Conservation (phyloP, 2,888 invertebrate genomes). For the Eilema griseolum region DNA sequence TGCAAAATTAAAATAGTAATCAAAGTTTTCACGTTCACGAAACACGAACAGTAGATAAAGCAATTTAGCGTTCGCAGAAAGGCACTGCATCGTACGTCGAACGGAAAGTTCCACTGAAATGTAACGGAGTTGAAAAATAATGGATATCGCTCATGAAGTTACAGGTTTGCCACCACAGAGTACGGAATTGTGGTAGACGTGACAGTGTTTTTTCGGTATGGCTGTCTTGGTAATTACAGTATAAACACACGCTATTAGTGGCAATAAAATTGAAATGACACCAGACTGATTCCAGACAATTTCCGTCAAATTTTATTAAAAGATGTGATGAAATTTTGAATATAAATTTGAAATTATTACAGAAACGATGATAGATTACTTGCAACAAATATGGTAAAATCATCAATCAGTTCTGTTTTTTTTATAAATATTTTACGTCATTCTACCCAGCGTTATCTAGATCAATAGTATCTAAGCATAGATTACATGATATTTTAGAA, state of each 20-base stretch:
- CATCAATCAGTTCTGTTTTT: too few relatives aligned
- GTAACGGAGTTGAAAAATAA: conserved; percentile 59
- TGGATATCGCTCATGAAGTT: conserved; percentile 54
- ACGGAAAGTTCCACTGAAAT: conserved; percentile 46
- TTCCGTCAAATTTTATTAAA: too few relatives aligned
- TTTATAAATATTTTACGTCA: too few relatives aligned
- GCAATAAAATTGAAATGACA: not conserved
- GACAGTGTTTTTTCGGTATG: conserved; percentile 12
- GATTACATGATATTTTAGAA: too few relatives aligned
- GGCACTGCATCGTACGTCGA: conserved; percentile 49
- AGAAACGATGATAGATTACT: too few relatives aligned
- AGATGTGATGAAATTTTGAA: too few relatives aligned
- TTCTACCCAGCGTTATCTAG: too few relatives aligned
- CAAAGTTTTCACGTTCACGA: conserved; percentile 50
- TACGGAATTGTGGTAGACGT: conserved; percentile 36
- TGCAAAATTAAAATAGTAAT: conserved; percentile 54
- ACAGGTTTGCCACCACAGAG: conserved; percentile 37
- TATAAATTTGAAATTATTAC: too few relatives aligned
- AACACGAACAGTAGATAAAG: conserved; percentile 54
- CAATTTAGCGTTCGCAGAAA: conserved; percentile 56
- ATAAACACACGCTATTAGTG: not conserved
- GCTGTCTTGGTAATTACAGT: not conserved
- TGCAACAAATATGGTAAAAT: too few relatives aligned
- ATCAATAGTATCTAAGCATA: too few relatives aligned
- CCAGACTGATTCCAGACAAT: not conserved